Evolutionary conservation across 2,888 invertebrate genomes (phyloP).

Genomic region (Limnephilus auricula): DNA sequence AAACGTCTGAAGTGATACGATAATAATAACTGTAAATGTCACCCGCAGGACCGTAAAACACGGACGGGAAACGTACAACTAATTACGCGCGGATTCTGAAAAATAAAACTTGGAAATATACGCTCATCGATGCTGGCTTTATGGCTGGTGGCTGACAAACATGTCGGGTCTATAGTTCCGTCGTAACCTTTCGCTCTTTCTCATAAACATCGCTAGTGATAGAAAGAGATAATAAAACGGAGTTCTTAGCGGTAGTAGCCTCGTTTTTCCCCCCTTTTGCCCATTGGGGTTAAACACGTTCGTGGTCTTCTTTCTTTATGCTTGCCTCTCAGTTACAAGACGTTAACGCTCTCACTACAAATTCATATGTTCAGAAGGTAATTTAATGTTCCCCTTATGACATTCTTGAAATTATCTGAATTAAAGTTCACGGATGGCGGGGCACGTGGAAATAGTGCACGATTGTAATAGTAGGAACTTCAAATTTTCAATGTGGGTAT

Average conservation of each 20-base stretch:
- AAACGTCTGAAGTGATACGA: not conserved
- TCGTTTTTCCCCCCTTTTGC: not conserved
- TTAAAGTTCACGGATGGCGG: not conserved
- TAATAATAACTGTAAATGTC: constrained; percentile 24
- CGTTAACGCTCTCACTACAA: not conserved
- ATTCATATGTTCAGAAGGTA: not conserved
- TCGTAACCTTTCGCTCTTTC: not conserved
- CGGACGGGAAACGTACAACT: not conserved
- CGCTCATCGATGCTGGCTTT: constrained; percentile 16
- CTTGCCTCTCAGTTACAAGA: not conserved
- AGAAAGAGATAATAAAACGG: not conserved
- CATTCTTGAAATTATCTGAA: not conserved
- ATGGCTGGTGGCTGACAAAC: constrained; percentile 16
- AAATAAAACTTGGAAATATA: constrained; percentile 20
- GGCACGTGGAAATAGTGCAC: not conserved
- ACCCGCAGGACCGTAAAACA: constrained; percentile 17
- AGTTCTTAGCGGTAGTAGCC: not conserved
- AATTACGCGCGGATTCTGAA: not conserved
- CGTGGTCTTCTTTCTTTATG: not conserved
- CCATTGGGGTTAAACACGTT: not conserved
- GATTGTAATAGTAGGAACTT: not conserved
- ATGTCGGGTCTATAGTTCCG: not conserved
- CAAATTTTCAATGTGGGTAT: no score
- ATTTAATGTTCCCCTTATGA: not conserved
- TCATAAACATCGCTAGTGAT: not conserved